Evolutionary conservation across 2,113 vertebrate genomes (phyloP).

Genomic region (Brachypteracias leptosomus): DNA sequence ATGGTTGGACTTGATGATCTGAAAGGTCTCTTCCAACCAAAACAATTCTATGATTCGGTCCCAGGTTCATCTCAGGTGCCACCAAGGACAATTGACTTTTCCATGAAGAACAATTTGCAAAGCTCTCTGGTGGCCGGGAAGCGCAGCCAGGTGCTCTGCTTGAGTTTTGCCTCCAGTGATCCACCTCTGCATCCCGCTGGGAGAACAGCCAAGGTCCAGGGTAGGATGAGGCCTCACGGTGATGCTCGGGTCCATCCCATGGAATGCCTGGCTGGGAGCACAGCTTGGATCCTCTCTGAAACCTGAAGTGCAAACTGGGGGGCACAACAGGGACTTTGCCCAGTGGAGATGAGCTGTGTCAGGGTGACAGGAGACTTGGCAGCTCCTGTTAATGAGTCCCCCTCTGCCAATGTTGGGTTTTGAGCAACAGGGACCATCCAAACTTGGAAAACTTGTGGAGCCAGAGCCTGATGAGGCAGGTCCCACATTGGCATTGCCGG

Average conservation of each 20-base stretch:
- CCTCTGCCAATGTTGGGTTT: accelerated
- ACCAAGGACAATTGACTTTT: neutral
- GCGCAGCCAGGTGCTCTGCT: neutral
- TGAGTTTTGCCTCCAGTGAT: neutral
- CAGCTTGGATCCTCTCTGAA: neutral
- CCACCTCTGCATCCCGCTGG: neutral
- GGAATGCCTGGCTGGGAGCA: neutral
- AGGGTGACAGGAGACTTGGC: accelerated
- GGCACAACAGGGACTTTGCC: accelerated
- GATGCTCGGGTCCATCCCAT: neutral
- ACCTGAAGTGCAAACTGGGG: neutral
- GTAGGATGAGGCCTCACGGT: accelerated
- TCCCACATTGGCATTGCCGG: accelerated
- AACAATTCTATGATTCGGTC: neutral
- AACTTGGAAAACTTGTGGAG: accelerated
- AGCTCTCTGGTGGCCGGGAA: neutral
- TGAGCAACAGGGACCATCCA: neutral
- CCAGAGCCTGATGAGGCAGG: accelerated
- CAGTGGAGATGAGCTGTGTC: accelerated
- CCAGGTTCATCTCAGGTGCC: neutral
- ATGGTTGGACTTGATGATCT: neutral
- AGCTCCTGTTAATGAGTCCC: neutral
- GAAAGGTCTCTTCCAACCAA: neutral
- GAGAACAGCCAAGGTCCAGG: neutral
- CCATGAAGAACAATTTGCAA: neutral